These are phyloP conservation scores for Lanius collurio DNA, from an alignment of 2,113 vertebrate species.

Conservation along the genomic window DNA sequence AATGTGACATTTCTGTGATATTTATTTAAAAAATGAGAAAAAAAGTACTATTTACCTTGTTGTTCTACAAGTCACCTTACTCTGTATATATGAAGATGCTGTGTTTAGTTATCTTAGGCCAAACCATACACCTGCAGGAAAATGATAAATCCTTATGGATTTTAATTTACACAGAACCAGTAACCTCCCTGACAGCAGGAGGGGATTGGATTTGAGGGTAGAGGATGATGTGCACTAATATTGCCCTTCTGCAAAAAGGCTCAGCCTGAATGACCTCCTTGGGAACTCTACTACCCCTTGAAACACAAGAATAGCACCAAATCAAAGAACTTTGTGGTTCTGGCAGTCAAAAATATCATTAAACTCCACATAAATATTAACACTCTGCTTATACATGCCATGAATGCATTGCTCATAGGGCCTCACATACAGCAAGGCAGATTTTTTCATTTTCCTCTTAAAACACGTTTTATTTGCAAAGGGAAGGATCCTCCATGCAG, in stretches of 20 bases:
- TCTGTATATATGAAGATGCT: neutral
- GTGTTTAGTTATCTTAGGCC: neutral
- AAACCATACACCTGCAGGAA: neutral
- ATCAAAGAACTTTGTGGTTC: neutral
- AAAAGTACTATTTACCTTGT: neutral
- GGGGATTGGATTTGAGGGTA: neutral
- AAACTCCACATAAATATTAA: neutral
- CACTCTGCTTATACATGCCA: neutral
- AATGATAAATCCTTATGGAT: neutral
- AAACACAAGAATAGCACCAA: neutral
- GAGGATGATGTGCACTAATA: neutral
- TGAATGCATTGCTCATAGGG: neutral
- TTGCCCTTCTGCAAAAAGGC: neutral
- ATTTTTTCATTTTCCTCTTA: neutral
- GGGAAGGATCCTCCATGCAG: neutral
- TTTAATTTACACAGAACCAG: neutral
- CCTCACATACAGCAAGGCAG: neutral
- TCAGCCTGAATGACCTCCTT: neutral
- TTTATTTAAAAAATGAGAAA: constrained; percentile 30
- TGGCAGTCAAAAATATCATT: neutral
- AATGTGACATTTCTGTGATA: neutral
- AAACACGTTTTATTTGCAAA: neutral
- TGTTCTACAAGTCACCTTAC: neutral
- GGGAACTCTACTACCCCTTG: neutral
- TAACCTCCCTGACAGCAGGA: neutral